These are phyloP conservation scores for Eumacrocentrus americanus DNA, from an alignment of 2,888 invertebrate genomes.

Conservation along the genomic window DNA sequence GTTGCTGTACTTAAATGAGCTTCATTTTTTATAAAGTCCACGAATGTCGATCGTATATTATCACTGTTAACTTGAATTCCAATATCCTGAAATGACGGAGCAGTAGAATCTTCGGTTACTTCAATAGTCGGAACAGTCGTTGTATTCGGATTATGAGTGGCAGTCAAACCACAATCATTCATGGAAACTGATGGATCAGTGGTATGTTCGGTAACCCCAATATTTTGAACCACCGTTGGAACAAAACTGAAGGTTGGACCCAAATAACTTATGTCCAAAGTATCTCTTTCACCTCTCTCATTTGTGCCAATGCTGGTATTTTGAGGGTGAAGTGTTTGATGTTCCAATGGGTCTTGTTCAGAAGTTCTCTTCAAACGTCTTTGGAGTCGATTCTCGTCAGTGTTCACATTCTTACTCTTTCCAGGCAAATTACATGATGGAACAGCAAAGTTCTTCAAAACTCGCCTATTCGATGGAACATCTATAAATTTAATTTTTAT, in stretches of 20 bases:
- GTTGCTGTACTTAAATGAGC: neutral
- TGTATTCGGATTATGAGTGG: too few species aligned
- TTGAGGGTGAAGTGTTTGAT: too few species aligned
- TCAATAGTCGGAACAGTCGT: too few species aligned
- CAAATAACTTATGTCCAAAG: too few species aligned
- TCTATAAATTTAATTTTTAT: neutral
- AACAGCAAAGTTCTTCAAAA: neutral
- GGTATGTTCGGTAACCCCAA: too few species aligned
- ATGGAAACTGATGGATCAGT: too few species aligned
- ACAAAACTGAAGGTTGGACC: too few species aligned
- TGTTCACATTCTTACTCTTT: neutral
- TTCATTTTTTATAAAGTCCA: neutral
- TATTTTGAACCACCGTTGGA: too few species aligned
- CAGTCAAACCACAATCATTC: too few species aligned
- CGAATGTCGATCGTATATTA: neutral
- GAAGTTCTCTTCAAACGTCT: neutral
- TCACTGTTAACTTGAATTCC: neutral
- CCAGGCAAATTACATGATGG: neutral
- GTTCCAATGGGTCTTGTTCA: neutral
- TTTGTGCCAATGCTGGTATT: too few species aligned
- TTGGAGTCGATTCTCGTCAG: neutral
- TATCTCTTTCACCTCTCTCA: too few species aligned
- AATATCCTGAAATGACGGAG: neutral
- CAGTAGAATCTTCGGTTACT: too few species aligned
- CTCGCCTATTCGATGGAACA: neutral